phyloP scores from a whole-genome alignment of 2,888 invertebrate genomes.

The Troilus luridus region DNA sequence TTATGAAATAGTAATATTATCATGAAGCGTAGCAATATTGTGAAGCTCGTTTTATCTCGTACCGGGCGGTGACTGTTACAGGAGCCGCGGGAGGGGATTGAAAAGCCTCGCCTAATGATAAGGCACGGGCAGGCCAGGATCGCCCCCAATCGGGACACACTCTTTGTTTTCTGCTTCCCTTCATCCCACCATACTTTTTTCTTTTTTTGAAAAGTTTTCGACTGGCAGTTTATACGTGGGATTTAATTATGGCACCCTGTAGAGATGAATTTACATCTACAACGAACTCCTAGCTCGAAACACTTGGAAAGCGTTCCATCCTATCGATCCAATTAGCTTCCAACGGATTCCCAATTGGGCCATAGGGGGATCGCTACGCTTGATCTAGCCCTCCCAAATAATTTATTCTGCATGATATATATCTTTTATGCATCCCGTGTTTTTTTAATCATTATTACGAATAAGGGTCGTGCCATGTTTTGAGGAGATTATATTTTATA shows the following conservation, averaged over 20 bases:
- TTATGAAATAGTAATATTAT: too few species aligned
- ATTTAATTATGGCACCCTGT: conserved; percentile 6
- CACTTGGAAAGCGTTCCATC: not conserved
- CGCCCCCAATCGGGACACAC: not conserved
- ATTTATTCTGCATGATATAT: not conserved
- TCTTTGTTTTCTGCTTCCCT: not conserved
- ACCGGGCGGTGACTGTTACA: not conserved
- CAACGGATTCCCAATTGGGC: conserved; percentile 23
- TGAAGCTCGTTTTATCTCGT: not conserved
- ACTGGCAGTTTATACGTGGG: not conserved
- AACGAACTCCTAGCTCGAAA: not conserved
- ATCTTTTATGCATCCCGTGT: not conserved
- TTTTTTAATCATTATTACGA: not conserved
- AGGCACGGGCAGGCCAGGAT: not conserved
- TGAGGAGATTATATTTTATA: too few species aligned
- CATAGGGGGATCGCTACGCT: not conserved
- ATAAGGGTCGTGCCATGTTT: not conserved
- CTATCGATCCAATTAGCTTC: conserved; percentile 18
- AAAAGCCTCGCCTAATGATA: conserved; percentile 17
- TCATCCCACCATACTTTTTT: not conserved
- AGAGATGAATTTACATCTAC: not conserved
- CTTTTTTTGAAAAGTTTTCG: not conserved
- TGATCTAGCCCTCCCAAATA: not conserved
- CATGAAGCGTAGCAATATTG: not conserved
- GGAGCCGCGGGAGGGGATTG: not conserved